These are phyloP conservation scores for Apodemus speciosus DNA, from an alignment of 2,113 vertebrate species.

Conservation along the genomic window DNA sequence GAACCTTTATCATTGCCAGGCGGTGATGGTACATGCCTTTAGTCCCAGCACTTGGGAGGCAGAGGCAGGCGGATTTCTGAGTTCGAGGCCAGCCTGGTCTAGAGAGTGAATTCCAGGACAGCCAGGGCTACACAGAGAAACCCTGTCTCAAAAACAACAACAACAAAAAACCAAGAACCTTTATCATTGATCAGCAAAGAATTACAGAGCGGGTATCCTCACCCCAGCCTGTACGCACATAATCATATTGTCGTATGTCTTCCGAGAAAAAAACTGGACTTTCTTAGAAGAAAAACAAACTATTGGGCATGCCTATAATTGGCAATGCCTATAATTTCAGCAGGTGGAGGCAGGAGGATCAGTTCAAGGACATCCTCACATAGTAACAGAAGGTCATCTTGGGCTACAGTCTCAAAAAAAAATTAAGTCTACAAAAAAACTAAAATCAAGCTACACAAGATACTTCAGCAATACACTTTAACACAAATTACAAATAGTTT, in stretches of 20 bases:
- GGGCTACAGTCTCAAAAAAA: not conserved
- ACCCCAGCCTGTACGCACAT: not conserved
- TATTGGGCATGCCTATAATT: not conserved
- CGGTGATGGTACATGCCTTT: no score
- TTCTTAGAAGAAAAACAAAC: conserved; percentile 4
- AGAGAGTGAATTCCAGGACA: no score
- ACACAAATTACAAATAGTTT: not conserved
- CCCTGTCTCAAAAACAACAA: no score
- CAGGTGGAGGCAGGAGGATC: not conserved
- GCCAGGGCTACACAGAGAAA: no score
- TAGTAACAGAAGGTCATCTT: not conserved
- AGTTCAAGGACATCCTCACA: not conserved
- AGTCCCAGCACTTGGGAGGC: no score
- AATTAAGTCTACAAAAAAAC: not conserved
- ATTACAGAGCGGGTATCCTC: not conserved
- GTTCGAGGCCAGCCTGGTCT: no score
- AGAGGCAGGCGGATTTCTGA: no score
- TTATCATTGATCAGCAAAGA: conserved; percentile 7
- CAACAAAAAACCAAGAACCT: conserved; percentile 21
- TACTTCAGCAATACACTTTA: not conserved
- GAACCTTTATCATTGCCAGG: not conserved
- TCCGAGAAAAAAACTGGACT: conserved; percentile 49
- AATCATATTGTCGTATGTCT: not conserved
- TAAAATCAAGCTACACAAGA: conserved; percentile 12
- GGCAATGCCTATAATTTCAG: not conserved